Evolutionary conservation across 1,140 invertebrate species (phyloP), one percentile per base, ranked within the genome.

Genomic region (Drosophila mojavensis): DNA sequence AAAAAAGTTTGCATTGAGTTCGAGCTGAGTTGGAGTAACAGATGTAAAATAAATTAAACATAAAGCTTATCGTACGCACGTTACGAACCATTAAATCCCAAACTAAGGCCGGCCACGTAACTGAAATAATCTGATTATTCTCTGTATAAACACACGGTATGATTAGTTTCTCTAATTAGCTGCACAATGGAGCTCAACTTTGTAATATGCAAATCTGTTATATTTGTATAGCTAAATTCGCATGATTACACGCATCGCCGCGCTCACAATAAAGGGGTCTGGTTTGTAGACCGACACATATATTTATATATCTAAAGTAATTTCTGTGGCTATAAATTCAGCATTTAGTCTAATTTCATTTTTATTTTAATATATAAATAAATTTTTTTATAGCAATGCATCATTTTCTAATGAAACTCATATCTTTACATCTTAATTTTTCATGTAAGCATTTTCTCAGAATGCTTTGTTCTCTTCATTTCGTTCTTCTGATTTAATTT

Each of bases 161-260:
- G 33, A 53, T 63, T 63, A 55, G 47, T 30, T 48, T 20, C 17
- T 41, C 9, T 65, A 75, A 79, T 83, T 83, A 83, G 82, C 67
- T 48, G 36, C 24, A 84, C 81, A 80, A 84, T 84, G 63, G 56
- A 66, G 30, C 41, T 56, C 39, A 61, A 68, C 41, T 55, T 58
- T 65, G 62, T 55, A 20, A 77, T 51, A 59, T 48, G 15, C 11
- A 28, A 65, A 39, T 71, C 24, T 55, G 39, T 36, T 55, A 50
- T 53, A 41, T 68, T 56, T 64, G 56, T 67, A 82, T 63, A 63
- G 59, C 76, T 81, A 51, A 61, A 28, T 62, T 63, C 45, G 77
- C 30, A 54, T 72, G 47, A 63, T 79, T 83, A 79, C 67, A 83
- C 43, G 80, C 80, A 63, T 76, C 60, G 73, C 17, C 66, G 80